Conservation (phyloP, 2,888 invertebrate genomes). For the Oscheius sp. region DNA sequence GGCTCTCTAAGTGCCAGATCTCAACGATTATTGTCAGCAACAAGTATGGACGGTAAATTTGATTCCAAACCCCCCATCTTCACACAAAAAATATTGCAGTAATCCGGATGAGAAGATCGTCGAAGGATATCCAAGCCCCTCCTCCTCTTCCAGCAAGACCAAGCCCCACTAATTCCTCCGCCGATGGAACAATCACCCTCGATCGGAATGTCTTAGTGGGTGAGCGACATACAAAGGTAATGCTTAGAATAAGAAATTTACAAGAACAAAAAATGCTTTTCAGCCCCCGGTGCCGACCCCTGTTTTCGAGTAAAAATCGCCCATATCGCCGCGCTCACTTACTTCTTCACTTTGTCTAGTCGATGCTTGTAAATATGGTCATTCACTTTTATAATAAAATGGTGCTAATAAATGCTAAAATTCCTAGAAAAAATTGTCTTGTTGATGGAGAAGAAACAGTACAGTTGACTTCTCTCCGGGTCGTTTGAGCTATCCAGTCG, state of each 20-base stretch:
- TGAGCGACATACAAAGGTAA: background rate
- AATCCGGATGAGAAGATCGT: background rate
- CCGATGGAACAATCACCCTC: conserved; percentile 2
- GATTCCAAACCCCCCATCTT: background rate
- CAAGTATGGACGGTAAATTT: conserved; percentile 12
- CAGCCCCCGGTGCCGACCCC: conserved; percentile 12
- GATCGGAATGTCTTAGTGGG: conserved; percentile 6
- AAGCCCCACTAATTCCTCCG: background rate
- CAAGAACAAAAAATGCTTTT: background rate
- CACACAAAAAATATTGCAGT: background rate
- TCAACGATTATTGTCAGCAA: background rate
- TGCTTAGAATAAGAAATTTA: background rate
- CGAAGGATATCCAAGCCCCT: background rate
- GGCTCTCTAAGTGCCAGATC: background rate
- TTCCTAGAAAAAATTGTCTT: background rate
- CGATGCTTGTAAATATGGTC: conserved; percentile 5
- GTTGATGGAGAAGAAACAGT: background rate
- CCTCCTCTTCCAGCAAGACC: conserved; percentile 15
- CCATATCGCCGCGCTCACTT: background rate
- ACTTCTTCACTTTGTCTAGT: conserved; percentile 7
- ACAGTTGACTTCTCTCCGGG: background rate
- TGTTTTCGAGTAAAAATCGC: background rate
- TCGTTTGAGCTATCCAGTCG: background rate
- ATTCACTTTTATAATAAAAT: conserved; percentile 3
- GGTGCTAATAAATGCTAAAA: background rate